These are phyloP conservation scores for Dendrolimus kikuchii DNA, from an alignment of 1,140 invertebrate species.

Conservation along the genomic window DNA sequence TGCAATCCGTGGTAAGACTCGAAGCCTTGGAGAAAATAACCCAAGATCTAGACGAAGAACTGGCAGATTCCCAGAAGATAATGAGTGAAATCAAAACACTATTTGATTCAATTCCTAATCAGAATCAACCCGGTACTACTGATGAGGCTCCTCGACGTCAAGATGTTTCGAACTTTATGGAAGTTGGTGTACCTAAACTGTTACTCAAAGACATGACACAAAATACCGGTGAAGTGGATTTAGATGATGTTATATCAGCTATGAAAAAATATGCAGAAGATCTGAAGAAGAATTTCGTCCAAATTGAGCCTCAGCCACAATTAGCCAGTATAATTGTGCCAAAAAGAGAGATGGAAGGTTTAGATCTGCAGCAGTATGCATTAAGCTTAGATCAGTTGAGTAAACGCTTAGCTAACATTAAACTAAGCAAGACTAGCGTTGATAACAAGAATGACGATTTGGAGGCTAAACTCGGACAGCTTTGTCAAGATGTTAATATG, in stretches of 20 bases:
- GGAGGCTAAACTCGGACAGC: constrained; percentile 40
- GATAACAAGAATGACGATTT: constrained; percentile 34
- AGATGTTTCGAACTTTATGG: constrained; percentile 36
- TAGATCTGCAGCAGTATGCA: constrained; percentile 45
- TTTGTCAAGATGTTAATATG: constrained; percentile 48
- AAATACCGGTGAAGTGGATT: constrained; percentile 31
- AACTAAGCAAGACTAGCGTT: constrained; percentile 24
- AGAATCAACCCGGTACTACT: constrained; percentile 10
- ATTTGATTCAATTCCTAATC: constrained; percentile 32
- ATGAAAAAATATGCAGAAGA: constrained; percentile 48
- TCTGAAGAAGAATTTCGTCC: constrained; percentile 31
- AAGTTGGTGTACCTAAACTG: constrained; percentile 30
- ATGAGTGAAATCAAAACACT: constrained; percentile 49
- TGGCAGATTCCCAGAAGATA: constrained; percentile 46
- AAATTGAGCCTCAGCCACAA: constrained; percentile 10
- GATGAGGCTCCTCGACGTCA: constrained; percentile 25
- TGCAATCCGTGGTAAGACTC: constrained; percentile 37
- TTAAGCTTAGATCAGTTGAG: constrained; percentile 41
- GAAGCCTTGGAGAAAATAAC: constrained; percentile 50
- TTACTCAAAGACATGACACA: constrained; percentile 42
- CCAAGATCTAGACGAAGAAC: constrained; percentile 41
- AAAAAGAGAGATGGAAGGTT: constrained; percentile 18
- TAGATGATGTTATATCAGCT: constrained; percentile 37
- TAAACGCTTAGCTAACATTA: constrained; percentile 44
- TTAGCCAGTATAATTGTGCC: background rate